Evolutionary conservation across 2,888 invertebrate species (phyloP).

Genomic region (Callyntrura guangdongensis): DNA sequence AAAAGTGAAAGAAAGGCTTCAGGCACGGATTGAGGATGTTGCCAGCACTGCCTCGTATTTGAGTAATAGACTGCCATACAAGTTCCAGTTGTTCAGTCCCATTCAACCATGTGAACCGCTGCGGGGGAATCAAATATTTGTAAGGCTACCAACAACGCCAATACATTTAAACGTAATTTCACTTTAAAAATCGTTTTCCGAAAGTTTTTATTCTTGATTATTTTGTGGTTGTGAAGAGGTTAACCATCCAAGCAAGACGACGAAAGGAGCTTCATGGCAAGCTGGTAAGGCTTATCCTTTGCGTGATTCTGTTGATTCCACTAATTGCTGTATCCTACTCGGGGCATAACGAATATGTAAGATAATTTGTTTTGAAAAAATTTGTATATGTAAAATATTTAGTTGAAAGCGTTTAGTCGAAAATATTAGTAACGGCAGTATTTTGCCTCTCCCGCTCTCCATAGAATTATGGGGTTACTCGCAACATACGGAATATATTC

Average conservation of each 20-base stretch:
- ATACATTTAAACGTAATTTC: background rate
- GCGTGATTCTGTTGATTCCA: conserved; percentile 61
- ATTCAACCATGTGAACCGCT: conserved; percentile 54
- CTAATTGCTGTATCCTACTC: conserved; percentile 70
- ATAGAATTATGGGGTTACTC: conserved; percentile 62
- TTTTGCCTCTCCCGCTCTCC: background rate
- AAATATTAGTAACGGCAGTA: background rate
- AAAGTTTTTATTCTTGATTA: background rate
- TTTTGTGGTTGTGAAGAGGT: conserved; percentile 54
- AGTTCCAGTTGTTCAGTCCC: conserved; percentile 70
- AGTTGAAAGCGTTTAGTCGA: background rate
- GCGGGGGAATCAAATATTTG: conserved; percentile 75
- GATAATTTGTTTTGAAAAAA: too few relatives aligned
- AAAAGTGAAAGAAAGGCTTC: conserved; percentile 60
- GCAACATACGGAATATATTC: conserved; percentile 68
- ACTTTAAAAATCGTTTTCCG: background rate
- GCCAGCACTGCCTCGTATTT: background rate
- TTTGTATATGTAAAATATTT: too few relatives aligned
- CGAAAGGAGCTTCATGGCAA: conserved; percentile 62
- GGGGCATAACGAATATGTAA: conserved; percentile 63
- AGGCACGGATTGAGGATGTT: conserved; percentile 47
- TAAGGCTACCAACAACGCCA: too few relatives aligned
- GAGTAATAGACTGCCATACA: conserved; percentile 2
- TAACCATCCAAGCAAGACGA: conserved; percentile 76
- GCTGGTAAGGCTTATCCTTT: conserved; percentile 63